Evolutionary conservation across 92 coral and sea anemone species (phyloP).

Genomic region (Zoanthus sociatus): DNA sequence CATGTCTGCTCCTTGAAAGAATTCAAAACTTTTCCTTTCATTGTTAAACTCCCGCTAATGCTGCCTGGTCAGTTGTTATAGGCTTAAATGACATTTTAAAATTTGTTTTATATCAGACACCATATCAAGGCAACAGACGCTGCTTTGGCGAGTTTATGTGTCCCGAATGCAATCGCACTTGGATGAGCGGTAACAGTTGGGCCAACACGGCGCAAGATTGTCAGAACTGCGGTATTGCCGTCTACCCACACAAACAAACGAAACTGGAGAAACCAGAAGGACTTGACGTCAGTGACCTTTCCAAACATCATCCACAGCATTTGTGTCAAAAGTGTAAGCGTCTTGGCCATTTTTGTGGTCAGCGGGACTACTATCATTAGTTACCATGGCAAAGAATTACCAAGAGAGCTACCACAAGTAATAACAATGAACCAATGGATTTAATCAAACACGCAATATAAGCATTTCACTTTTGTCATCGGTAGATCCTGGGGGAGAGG

Average conservation of each 20-base stretch:
- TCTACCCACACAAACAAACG: conserved; percentile 78
- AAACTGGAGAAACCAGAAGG: conserved; percentile 86
- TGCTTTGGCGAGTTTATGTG: conserved; percentile 86
- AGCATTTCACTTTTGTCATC: too few relatives aligned
- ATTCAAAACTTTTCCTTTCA: too few relatives aligned
- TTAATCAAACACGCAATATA: too few relatives aligned
- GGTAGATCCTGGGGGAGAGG: too few relatives aligned
- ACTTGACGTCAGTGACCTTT: conserved; percentile 65
- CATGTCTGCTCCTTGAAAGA: too few relatives aligned
- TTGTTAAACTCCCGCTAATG: too few relatives aligned
- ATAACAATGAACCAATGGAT: neutral
- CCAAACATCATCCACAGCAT: conserved; percentile 70
- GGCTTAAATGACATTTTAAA: too few relatives aligned
- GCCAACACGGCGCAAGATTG: conserved; percentile 82
- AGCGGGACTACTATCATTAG: conserved; percentile 22
- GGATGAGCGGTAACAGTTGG: conserved; percentile 92
- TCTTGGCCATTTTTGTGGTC: conserved; percentile 76
- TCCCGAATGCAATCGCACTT: conserved; percentile 67
- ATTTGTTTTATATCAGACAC: conserved; percentile 60
- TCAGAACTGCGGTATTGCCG: conserved; percentile 57
- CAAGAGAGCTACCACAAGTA: neutral
- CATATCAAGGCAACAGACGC: conserved; percentile 77
- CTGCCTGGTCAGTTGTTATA: too few relatives aligned
- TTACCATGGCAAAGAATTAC: neutral
- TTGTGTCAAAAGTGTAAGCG: conserved; percentile 84